Conservation (phyloP, 2,888 invertebrate species). For the Aelia acuminata region DNA sequence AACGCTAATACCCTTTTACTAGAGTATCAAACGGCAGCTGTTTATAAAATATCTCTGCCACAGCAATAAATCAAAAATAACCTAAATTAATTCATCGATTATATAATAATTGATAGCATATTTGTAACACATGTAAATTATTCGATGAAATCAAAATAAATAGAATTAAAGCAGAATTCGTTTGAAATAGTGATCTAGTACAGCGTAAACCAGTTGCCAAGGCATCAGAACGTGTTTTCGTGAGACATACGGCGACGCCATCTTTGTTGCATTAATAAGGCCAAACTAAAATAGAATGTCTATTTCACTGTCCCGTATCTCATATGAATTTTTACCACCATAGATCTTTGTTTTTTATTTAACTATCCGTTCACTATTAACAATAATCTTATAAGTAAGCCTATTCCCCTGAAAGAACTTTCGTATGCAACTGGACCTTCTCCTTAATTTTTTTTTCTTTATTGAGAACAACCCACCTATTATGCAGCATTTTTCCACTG, state of each 20-base stretch:
- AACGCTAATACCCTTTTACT: slow-evolving; percentile 1
- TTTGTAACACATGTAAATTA: slow-evolving; percentile 8
- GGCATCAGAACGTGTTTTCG: slow-evolving; percentile 16
- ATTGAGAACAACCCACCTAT: slow-evolving; percentile 37
- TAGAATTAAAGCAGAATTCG: not conserved
- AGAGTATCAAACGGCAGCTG: slow-evolving; percentile 14
- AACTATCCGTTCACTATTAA: not conserved
- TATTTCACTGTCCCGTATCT: not conserved
- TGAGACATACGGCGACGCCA: slow-evolving; percentile 10
- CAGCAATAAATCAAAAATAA: slow-evolving; percentile 25
- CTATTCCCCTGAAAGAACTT: not conserved
- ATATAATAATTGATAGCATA: not conserved
- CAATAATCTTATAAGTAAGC: not conserved
- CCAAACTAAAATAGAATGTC: slow-evolving; percentile 6
- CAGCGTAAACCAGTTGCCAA: not conserved
- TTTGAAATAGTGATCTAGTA: not conserved
- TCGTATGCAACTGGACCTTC: slow-evolving; percentile 10
- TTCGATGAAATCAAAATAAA: not conserved
- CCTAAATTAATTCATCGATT: not conserved
- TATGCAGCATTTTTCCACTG: slow-evolving; percentile 36
- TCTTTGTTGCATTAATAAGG: slow-evolving; percentile 43
- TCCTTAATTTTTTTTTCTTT: slow-evolving; percentile 23
- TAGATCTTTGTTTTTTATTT: not conserved
- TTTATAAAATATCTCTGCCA: slow-evolving; percentile 35
- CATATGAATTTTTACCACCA: not conserved